Conservation (phyloP, 92 coral and sea anemone genomes). For the Virgularia gustaviana region DNA sequence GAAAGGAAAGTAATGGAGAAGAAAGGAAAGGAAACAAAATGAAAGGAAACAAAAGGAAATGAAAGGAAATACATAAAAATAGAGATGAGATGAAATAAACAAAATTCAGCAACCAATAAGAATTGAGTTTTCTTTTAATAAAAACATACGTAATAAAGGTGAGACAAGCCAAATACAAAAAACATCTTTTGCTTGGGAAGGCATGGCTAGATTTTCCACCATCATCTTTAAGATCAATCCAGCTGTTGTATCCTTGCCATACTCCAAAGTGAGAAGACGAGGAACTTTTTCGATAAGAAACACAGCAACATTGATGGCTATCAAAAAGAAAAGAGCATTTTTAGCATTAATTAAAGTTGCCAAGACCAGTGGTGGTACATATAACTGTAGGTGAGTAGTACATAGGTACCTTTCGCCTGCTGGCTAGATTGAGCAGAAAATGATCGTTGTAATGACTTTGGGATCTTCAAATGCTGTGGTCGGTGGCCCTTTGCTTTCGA, state of each 20-base stretch:
- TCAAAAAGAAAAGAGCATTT: not conserved
- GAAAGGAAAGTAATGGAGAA: no score
- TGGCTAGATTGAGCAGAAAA: slow-evolving; percentile 26
- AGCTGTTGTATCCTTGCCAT: slow-evolving; percentile 84
- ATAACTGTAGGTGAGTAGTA: not conserved
- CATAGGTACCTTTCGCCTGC: slow-evolving; percentile 18
- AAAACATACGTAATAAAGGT: slow-evolving; percentile 76
- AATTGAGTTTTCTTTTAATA: not conserved
- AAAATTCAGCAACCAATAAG: not conserved
- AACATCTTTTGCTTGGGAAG: slow-evolving; percentile 66
- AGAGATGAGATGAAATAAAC: not conserved
- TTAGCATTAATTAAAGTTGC: not conserved
- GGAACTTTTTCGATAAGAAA: slow-evolving; percentile 89
- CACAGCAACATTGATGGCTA: slow-evolving; percentile 88
- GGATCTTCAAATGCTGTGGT: slow-evolving; percentile 31
- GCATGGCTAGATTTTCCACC: slow-evolving; percentile 79
- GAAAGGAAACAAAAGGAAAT: no score
- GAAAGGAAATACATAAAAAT: not conserved
- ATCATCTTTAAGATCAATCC: slow-evolving; percentile 79
- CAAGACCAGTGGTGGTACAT: no score
- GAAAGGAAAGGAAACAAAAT: no score
- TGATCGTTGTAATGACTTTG: slow-evolving; percentile 24
- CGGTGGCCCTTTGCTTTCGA: slow-evolving; percentile 16
- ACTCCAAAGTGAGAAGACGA: slow-evolving; percentile 80
- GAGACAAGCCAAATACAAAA: slow-evolving; percentile 96